phyloP scores from a whole-genome alignment of 1,140 invertebrate species.

The Drosophila bipectinata region DNA sequence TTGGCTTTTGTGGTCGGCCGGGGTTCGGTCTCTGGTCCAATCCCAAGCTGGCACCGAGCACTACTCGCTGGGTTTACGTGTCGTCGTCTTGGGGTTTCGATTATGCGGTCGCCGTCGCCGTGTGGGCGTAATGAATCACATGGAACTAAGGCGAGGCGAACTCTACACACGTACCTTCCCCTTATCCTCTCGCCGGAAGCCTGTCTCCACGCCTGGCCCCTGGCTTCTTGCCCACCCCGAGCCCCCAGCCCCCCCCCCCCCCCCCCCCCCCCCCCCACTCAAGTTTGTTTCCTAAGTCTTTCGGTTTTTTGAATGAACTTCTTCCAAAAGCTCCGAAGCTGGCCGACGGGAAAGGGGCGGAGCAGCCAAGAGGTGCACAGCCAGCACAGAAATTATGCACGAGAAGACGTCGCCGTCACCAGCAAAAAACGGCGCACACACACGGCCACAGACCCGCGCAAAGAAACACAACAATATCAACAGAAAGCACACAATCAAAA shows the following conservation, averaged over 20 bases:
- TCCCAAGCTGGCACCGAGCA: conserved; percentile 15
- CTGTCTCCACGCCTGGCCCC: background rate
- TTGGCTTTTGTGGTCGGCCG: conserved; percentile 36
- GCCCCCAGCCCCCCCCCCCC: background rate
- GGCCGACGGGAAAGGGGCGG: background rate
- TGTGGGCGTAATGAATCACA: conserved; percentile 75
- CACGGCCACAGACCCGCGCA: background rate
- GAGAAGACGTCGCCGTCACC: conserved; percentile 43
- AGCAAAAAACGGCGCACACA: conserved; percentile 37
- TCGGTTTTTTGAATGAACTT: conserved; percentile 79
- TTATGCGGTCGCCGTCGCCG: conserved; percentile 40
- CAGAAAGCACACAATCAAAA: conserved; percentile 60
- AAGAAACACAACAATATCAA: conserved; percentile 39
- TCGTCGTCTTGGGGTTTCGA: conserved; percentile 52
- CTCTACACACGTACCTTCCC: conserved; percentile 31
- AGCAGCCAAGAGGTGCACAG: conserved; percentile 19
- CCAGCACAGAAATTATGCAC: conserved; percentile 66
- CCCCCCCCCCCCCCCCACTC: conserved; percentile 24
- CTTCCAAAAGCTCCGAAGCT: conserved; percentile 47
- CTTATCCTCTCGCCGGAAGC: background rate
- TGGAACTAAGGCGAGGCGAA: conserved; percentile 40
- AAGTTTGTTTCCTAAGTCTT: conserved; percentile 79
- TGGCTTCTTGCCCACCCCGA: background rate
- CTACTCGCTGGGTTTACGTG: conserved; percentile 38
- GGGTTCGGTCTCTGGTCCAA: conserved; percentile 12